A percentile compares a stretch with the other conserved stretches of the same genome.
Conservation (phyloP, 2,113 vertebrate species). For the Bubo bubo region DNA sequence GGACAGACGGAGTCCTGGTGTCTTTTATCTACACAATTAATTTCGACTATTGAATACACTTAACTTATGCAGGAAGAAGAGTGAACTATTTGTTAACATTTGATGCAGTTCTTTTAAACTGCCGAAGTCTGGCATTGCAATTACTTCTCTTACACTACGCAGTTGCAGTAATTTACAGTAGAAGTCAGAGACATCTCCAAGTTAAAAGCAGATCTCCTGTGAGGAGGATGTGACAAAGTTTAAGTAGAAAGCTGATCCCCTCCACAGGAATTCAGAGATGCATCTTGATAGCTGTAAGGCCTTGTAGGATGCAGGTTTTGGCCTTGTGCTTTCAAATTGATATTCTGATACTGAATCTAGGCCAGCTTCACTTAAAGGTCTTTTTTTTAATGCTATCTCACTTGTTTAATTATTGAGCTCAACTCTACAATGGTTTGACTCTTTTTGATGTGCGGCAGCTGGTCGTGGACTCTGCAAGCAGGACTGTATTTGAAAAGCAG, state of each 20-base stretch:
- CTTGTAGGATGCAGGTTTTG: background rate
- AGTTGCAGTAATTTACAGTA: background rate
- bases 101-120: accelerated
- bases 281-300: background rate
- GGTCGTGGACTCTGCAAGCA: background rate
- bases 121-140: background rate
- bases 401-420: conserved; percentile 15
- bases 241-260: background rate
- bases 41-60: accelerated
- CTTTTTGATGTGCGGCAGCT: background rate
- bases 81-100: background rate
- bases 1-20: background rate
- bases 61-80: accelerated
- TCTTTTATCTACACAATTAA: background rate
- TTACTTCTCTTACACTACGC: accelerated
- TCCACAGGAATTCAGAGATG: background rate
- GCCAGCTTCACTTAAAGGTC: background rate
- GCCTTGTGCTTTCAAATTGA: background rate
- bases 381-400: background rate
- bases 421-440: background rate
- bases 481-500: background rate
- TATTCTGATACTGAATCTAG: background rate
- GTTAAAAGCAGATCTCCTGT: background rate
- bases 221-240: background rate
- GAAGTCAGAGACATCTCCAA: background rate